Conservation (phyloP, 2,113 vertebrate species). For the Emydura subglobosa region DNA sequence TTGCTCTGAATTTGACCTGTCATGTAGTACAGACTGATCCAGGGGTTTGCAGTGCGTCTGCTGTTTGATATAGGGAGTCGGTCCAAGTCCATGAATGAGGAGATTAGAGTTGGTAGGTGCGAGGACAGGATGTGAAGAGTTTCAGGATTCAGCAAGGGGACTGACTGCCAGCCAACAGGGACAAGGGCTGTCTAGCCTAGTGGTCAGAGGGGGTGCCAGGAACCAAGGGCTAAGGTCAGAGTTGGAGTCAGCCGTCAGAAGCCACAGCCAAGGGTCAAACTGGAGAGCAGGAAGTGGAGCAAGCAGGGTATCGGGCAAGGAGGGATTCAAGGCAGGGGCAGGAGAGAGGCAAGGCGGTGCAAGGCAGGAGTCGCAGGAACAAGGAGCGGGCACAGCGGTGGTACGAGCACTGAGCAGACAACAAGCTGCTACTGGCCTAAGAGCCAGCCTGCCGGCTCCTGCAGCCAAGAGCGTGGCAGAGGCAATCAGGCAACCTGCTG, state of each 20-base stretch:
- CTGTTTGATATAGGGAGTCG: not conserved
- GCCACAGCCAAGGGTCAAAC: not conserved
- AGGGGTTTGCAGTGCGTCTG: not conserved
- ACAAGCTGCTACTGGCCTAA: no score
- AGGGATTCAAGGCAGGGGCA: not conserved
- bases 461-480: no score
- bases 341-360: not conserved
- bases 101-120: not conserved
- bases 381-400: not conserved
- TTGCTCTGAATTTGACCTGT: not conserved
- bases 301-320: not conserved
- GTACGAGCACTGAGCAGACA: not conserved
- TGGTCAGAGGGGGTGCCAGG: not conserved
- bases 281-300: not conserved
- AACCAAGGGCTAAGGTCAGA: not conserved
- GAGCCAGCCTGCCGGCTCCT: no score
- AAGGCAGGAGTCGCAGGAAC: no score
- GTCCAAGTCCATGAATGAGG: accelerated
- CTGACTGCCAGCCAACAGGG: not conserved
- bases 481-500: no score
- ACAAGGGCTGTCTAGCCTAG: not conserved
- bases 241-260: not conserved
- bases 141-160: not conserved
- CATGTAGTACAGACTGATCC: not conserved
- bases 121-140: not conserved